Evolutionary conservation across 2,888 invertebrate species (phyloP).

Genomic region (Acleris literana): DNA sequence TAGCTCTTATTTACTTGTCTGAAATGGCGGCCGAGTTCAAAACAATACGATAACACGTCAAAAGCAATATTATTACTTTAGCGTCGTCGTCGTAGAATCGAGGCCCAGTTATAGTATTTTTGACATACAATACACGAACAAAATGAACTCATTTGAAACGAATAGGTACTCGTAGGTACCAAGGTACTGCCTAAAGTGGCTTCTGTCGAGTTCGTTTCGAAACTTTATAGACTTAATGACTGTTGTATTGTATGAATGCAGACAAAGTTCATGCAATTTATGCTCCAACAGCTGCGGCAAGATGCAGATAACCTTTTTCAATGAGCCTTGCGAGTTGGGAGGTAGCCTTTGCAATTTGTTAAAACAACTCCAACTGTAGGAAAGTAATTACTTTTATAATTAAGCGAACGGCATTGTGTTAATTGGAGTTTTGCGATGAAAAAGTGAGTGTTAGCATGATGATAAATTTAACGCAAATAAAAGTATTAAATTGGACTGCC

Average conservation of each 20-base stretch:
- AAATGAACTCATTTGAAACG: no score
- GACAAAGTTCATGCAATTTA: conserved; percentile 12
- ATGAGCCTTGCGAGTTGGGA: conserved; percentile 36
- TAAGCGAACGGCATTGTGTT: conserved; percentile 62
- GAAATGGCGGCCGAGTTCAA: no score
- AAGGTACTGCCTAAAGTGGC: no score
- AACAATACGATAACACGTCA: no score
- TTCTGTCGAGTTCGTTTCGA: no score
- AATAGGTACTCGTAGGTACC: no score
- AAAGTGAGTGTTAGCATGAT: conserved; percentile 67
- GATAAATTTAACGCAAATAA: conserved; percentile 67
- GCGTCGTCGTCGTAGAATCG: no score
- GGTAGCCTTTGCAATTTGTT: conserved; percentile 39
- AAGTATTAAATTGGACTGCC: conserved; percentile 35
- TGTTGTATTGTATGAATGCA: conserved; percentile 9
- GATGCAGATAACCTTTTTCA: conserved; percentile 39
- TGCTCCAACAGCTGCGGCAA: conserved; percentile 17
- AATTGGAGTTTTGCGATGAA: conserved; percentile 62
- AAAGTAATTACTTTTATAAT: conserved; percentile 68
- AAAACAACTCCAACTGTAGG: conserved; percentile 45
- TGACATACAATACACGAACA: no score
- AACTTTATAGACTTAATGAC: not conserved
- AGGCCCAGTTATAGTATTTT: no score
- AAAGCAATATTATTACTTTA: no score
- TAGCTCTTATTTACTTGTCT: no score